Conservation (phyloP, 2,888 invertebrate species). For the Gandaritis pyraliata region DNA sequence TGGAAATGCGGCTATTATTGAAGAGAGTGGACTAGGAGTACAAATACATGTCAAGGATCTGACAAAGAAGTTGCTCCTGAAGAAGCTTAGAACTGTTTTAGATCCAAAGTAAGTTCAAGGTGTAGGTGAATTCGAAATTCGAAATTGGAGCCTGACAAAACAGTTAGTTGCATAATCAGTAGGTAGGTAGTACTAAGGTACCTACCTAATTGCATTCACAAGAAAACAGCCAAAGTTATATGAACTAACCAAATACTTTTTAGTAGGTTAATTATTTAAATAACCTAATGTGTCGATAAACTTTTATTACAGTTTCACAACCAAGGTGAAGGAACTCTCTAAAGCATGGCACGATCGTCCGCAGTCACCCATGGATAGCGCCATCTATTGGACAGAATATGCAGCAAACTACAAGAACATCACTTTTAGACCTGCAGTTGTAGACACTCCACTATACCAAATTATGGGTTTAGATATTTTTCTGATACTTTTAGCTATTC, state of each 20-base stretch:
- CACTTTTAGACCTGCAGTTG: conserved; percentile 71
- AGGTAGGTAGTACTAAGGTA: too few relatives aligned
- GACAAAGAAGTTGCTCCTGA: conserved; percentile 72
- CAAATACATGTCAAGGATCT: conserved; percentile 72
- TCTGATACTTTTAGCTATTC: conserved; percentile 34
- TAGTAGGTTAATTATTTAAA: too few relatives aligned
- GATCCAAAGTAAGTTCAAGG: conserved; percentile 72
- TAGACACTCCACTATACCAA: conserved; percentile 78
- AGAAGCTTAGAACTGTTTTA: conserved; percentile 77
- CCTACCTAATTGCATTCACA: too few relatives aligned
- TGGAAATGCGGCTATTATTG: conserved; percentile 79
- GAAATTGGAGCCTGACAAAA: too few relatives aligned
- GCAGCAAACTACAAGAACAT: conserved; percentile 78
- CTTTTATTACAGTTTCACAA: conserved; percentile 63
- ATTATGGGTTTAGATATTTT: conserved; percentile 70
- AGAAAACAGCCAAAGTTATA: too few relatives aligned
- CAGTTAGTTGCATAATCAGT: too few relatives aligned
- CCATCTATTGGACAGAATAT: conserved; percentile 86
- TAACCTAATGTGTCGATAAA: background rate
- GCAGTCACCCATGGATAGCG: conserved; percentile 82
- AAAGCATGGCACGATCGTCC: conserved; percentile 84
- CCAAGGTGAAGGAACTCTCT: conserved; percentile 76
- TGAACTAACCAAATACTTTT: too few relatives aligned
- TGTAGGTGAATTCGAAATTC: too few relatives aligned
- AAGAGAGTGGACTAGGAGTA: conserved; percentile 81